Percentiles rank a stretch among this genome's conserved stretches.
phyloP scores from a whole-genome alignment of 2,113 vertebrate genomes.

The Pelecanoides urinatrix region DNA sequence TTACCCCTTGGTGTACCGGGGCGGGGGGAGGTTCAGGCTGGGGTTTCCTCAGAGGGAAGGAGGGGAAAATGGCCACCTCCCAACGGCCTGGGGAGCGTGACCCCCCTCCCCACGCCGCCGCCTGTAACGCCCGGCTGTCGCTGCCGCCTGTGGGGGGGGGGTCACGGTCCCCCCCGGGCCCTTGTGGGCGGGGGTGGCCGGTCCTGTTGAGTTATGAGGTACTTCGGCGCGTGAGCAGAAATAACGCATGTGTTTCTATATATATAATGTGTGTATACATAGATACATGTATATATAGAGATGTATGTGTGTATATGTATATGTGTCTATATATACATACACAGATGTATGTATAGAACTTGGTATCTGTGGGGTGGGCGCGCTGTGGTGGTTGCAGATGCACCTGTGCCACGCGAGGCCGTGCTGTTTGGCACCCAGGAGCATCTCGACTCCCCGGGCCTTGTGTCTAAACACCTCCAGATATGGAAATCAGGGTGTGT shows the following conservation, averaged over 20 bases:
- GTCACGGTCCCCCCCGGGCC: background rate
- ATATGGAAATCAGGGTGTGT: rapidly evolving
- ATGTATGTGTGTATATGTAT: rapidly evolving
- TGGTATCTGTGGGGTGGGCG: rapidly evolving
- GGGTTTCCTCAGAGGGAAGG: background rate
- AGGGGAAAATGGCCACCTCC: background rate
- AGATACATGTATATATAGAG: rapidly evolving
- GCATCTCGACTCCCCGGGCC: rapidly evolving
- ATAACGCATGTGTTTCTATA: background rate
- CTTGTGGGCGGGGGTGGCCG: background rate
- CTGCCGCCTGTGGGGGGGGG: background rate
- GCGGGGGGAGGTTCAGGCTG: background rate
- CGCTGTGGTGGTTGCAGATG: rapidly evolving
- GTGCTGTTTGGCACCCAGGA: rapidly evolving
- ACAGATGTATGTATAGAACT: background rate
- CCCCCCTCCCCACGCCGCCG: too few species aligned
- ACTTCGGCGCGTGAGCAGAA: background rate
- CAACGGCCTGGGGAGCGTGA: rapidly evolving
- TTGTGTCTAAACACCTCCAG: too few species aligned
- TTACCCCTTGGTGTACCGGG: background rate
- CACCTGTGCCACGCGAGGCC: background rate
- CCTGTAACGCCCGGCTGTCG: background rate
- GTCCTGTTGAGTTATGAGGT: background rate
- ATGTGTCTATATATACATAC: rapidly evolving
- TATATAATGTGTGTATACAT: rapidly evolving